A percentile compares a stretch with the other conserved stretches of the same genome.
phyloP scores from a whole-genome alignment of 2,113 vertebrate species.

The Ictalurus furcatus region DNA sequence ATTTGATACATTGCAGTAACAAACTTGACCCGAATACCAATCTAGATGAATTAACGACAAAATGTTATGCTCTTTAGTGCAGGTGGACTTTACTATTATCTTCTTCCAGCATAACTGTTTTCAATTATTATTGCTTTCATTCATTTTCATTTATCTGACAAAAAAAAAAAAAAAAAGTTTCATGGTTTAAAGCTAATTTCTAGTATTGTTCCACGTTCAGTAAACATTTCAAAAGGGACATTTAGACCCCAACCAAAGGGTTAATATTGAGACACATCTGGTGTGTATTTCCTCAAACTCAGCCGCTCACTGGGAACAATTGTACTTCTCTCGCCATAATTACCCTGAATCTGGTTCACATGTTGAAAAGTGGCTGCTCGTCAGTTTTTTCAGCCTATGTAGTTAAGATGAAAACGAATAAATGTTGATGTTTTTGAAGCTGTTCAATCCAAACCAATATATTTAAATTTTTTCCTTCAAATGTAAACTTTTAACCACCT shows the following conservation, averaged over 20 bases:
- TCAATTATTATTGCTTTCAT: neutral
- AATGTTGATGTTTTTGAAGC: neutral
- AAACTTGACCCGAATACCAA: neutral
- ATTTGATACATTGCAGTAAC: neutral
- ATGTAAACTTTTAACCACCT: neutral
- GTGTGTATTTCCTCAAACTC: neutral
- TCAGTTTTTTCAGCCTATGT: neutral
- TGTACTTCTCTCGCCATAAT: constrained; percentile 4
- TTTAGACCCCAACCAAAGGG: neutral
- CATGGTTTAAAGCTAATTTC: neutral
- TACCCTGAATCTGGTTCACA: neutral
- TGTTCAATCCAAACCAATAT: neutral
- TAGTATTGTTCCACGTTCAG: neutral
- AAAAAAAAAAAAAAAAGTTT: neutral
- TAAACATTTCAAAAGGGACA: constrained; percentile 10
- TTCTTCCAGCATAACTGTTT: constrained; percentile 9
- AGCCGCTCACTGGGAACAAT: neutral
- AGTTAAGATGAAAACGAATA: neutral
- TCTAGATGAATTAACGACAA: constrained; percentile 1
- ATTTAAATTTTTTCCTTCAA: neutral
- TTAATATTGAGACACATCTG: constrained; percentile 8
- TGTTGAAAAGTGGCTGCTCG: neutral
- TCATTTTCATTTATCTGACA: neutral
- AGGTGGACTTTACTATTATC: neutral
- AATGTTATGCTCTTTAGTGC: neutral